Percentiles rank a stretch among this genome's conserved stretches.
Conservation (phyloP, 1,140 invertebrate genomes). For the Bombus vancouverensis region DNA sequence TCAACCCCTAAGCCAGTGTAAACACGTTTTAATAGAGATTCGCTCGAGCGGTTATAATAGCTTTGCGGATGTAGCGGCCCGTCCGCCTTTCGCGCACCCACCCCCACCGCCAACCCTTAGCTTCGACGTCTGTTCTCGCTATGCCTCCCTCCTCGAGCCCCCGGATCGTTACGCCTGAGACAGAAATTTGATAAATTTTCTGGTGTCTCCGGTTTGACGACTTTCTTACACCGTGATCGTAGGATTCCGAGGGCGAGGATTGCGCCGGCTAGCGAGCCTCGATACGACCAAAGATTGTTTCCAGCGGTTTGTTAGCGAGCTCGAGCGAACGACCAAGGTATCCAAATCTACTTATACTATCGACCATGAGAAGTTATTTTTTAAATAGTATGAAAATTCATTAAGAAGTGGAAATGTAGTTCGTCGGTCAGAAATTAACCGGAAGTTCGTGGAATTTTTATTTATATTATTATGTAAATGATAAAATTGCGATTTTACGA, state of each 20-base stretch:
- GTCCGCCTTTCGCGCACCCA: slow-evolving; percentile 64
- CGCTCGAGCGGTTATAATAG: slow-evolving; percentile 84
- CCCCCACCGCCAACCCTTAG: slow-evolving; percentile 12
- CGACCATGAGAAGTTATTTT: no score
- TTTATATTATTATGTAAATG: no score
- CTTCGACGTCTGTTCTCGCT: slow-evolving; percentile 60
- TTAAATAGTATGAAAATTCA: no score
- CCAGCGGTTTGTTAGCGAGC: neutral
- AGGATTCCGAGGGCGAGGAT: neutral
- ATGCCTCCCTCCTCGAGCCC: slow-evolving; percentile 33
- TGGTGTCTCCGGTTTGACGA: neutral
- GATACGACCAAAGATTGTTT: no score
- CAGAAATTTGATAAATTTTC: slow-evolving; percentile 42
- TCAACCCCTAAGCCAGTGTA: slow-evolving; percentile 83
- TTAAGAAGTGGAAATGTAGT: no score
- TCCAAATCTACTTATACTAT: no score
- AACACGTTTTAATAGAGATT: slow-evolving; percentile 84
- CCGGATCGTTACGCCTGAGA: slow-evolving; percentile 39
- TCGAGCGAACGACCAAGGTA: neutral
- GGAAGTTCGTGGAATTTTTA: no score
- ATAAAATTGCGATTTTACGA: no score
- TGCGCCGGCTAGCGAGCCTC: neutral
- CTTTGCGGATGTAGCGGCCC: slow-evolving; percentile 81
- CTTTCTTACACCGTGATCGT: neutral
- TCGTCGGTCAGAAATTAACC: no score